phyloP scores from a whole-genome alignment of 2,797 vertebrate genomes.

The Fundulus diaphanus region DNA sequence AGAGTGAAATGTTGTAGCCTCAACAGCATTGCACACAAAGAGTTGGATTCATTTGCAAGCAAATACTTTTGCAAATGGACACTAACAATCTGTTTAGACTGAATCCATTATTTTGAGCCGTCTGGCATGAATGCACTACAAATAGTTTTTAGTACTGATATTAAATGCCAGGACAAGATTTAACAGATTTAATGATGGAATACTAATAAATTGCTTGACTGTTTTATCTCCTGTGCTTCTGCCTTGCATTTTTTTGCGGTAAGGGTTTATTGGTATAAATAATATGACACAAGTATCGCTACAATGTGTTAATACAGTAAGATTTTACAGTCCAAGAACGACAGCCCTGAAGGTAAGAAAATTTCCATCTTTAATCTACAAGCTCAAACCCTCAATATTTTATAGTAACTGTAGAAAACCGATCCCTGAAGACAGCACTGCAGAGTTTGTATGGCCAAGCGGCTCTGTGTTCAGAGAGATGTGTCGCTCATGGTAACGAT shows the following conservation, averaged over 20 bases:
- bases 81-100: constrained; percentile 60
- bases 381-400: constrained; percentile 69
- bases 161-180: constrained; percentile 20
- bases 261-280: constrained; percentile 36
- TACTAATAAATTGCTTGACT: background rate
- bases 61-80: constrained; percentile 71
- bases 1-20: constrained; percentile 79
- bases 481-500: constrained; percentile 57
- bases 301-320: constrained; percentile 60
- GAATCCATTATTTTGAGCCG: constrained; percentile 51
- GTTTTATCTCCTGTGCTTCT: constrained; percentile 24
- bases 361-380: constrained; percentile 69
- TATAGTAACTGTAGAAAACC: constrained; percentile 53
- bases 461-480: constrained; percentile 38
- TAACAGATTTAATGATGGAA: constrained; percentile 11
- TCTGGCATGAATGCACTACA: constrained; percentile 29
- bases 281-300: constrained; percentile 39
- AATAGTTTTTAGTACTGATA: background rate
- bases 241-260: constrained; percentile 46
- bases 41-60: constrained; percentile 71
- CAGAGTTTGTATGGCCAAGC: constrained; percentile 41
- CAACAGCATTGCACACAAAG: constrained; percentile 70
- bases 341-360: constrained; percentile 18
- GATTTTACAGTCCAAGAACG: constrained; percentile 34
- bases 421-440: constrained; percentile 38